phyloP scores from a whole-genome alignment of 2,888 invertebrate genomes.

The Volucella inflata region DNA sequence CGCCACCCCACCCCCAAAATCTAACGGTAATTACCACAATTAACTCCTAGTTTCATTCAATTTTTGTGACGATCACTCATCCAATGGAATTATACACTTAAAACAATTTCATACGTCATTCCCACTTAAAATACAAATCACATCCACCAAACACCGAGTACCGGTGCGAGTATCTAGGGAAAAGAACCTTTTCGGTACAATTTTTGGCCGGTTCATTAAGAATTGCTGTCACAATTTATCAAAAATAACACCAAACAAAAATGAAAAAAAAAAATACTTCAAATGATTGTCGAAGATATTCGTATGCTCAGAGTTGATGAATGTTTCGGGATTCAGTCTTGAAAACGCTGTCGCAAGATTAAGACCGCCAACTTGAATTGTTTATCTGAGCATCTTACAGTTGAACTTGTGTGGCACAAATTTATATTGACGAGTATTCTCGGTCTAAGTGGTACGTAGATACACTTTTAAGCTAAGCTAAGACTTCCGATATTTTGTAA shows the following conservation, averaged over 20 bases:
- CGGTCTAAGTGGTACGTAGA: too few species aligned
- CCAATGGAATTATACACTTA: not conserved
- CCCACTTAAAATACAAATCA: conserved; percentile 36
- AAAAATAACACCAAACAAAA: not conserved
- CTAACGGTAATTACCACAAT: conserved; percentile 17
- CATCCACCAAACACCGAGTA: conserved; percentile 3
- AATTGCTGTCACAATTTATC: conserved; percentile 48
- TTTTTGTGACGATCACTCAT: not conserved
- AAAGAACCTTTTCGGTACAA: conserved; percentile 37
- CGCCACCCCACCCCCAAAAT: conserved; percentile 24
- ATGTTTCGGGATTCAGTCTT: conserved; percentile 42
- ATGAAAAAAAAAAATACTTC: too few species aligned
- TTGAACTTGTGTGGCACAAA: too few species aligned
- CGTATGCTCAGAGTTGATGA: conserved; percentile 1
- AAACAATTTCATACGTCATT: not conserved
- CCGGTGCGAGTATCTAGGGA: not conserved
- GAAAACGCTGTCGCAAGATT: conserved; percentile 19
- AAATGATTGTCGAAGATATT: conserved; percentile 13
- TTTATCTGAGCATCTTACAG: conserved; percentile 9
- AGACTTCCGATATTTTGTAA: not conserved
- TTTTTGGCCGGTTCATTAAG: conserved; percentile 43
- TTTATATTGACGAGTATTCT: too few species aligned
- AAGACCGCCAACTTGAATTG: not conserved
- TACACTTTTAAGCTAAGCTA: not conserved
- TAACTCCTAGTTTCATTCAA: conserved; percentile 13